Base-by-base conservation (phyloP, 2,888 invertebrate species). In the Bellardia bayeri region DNA sequence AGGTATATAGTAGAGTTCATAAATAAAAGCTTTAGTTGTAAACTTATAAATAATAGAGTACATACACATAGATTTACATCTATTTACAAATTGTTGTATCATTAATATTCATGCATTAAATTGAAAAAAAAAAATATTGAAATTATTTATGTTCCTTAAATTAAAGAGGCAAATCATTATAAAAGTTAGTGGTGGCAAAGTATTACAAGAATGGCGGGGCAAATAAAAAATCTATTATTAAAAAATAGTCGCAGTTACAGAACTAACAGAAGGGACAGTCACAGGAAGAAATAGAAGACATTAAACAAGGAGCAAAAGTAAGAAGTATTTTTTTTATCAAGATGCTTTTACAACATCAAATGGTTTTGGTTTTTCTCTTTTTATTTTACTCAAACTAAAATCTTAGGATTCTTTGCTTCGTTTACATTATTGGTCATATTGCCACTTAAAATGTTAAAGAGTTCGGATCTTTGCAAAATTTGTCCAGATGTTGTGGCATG, bases 371-470 rank as follows among this genome's bases (percentile, higher is more conserved):
- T 82, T 61, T 82, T 33, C 66, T 40, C 42, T 49, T 45, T 37
- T 54, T 64, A 51, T 82, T 83, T 82, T 81, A 76, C 78, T 72
- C 63, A 82, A 82, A 86, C n/a, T 51, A 83, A 49, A n/a, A 66
- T 66, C 61, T 72, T 49, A 69, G 9, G 6, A 71, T 68, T 80
- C 40, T 64, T 64, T 61, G 68, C 4, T 91, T 90, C 89, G 84
- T 90, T 90, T 92, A 92, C 92, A 90, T 92, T 92, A 90, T 92
- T 84, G 72, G 84, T 90, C 58, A 90, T 88, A 90, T 91, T 92
- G 88, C 92, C 92, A 89, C 87, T 90, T 79, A 90, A 87, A 84
- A 91, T 89, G 89, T 90, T 91, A 51, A 89, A 88, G 66, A 91
- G 88, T 78, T 89, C 89, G 64, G 89, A 89, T 89, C 89, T 90